Base-by-base conservation (phyloP, 1,140 invertebrate genomes). In the Drosophila triauraria region DNA sequence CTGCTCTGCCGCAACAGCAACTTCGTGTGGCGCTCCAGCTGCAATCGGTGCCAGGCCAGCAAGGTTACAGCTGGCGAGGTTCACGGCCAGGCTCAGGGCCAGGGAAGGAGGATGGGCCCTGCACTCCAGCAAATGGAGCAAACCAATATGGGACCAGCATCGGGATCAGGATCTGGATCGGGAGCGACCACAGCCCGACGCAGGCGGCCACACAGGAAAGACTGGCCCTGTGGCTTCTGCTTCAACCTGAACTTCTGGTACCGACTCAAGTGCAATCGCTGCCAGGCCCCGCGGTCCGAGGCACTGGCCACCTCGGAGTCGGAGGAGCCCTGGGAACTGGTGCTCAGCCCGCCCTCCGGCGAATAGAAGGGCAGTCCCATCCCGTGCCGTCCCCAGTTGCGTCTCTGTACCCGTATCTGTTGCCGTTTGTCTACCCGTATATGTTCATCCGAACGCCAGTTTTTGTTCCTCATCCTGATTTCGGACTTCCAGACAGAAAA, bases 181-280 rank as follows among this genome's bases (percentile, higher is more conserved):
- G 44, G 17, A 48, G 30, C 13, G 7, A 27, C 5, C 23, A 32
- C 6, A 12, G 23, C 50, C 7, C 23, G 44, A 12, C 40, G 40
- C 10, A 68, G 68, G 58, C 63, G 64, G 32, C 64, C 63, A 0
- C 50, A 56, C 4, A 82, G 51, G 38, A 46, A 44, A 9, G 85
- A 90, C 25, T 88, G 85, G 85, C 47, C 56, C 1, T 88, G 85
- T 5, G 58, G 43, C 0, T 64, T 63, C 30, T 88, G 85, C 44
- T 82, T 75, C 17, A 88, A 88, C 40, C 12, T 63, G 17, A 88
- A 88, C 23, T 88, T 85, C 25, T 90, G 85, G 86, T 82, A 88
- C 44, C 75, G 85, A 27, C 42, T 63, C 47, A 82, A 76, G 32
- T 88, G 85, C 60, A 88, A 88, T 60, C 81, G 86, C 3, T 88